Evolutionary conservation across 35 echinoderm and acorn worm genomes (phyloP), one percentile per base, ranked within the genome.

Genomic region (Ptychodera flava): DNA sequence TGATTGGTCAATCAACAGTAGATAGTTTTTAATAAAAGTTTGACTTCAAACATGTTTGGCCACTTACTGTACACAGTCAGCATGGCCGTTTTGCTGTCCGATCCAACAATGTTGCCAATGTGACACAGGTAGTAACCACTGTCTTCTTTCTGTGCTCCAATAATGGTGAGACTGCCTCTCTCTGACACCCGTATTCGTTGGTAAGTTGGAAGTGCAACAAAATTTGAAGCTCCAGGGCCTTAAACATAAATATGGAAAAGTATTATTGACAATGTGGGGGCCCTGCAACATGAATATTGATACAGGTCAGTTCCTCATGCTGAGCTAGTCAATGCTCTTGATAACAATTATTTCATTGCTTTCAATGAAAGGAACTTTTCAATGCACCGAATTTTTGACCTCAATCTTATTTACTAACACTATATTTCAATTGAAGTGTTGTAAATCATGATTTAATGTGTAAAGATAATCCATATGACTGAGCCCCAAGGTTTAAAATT

Each of bases 21-120:
- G n/a, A n/a, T n/a, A n/a, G n/a, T n/a, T n/a, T n/a, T n/a, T n/a
- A n/a, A n/a, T n/a, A n/a, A n/a, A n/a, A n/a, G n/a, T n/a, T n/a
- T n/a, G n/a, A n/a, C n/a, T n/a, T n/a, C n/a, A n/a, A n/a, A n/a
- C n/a, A n/a, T 12, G 45, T 64, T 64, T 6, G 22, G 1, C 28
- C 12, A 94, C 95, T 98, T 90, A 98, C 95, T 91, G 83, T 90
- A 97, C 31, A 99, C 93, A 29, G 86, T 90, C 2, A 99, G 88
- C 33, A 33, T 82, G 14, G 96, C 96, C 15, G 96, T 94, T 53
- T 89, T 91, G 16, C 92, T 93, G 33, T 94, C 96, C 29, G 64
- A 78, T 1, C 90, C 90, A 0, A 92, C 88, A 32, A 80, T 84
- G 35, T 99, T 99, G 15, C 52, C 64, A 27, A 94, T 92, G 34